Evolutionary conservation across 2,113 vertebrate genomes (phyloP).

Genomic region (Nothocercus julius): DNA sequence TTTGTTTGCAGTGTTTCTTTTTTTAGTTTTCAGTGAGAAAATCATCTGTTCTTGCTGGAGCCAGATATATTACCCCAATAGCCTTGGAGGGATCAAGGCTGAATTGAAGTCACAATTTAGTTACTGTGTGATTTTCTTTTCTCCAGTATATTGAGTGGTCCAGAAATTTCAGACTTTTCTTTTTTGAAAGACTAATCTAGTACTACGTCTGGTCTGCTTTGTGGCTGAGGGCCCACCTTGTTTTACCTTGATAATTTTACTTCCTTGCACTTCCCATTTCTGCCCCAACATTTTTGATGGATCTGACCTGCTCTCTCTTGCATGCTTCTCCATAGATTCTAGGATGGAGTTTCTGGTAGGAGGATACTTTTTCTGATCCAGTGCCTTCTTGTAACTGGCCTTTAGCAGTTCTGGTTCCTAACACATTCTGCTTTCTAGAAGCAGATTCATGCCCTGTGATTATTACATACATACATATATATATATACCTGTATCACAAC

Average conservation of each 20-base stretch:
- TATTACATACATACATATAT: not conserved
- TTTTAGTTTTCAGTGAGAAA: not conserved
- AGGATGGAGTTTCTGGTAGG: not conserved
- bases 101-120: not conserved
- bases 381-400: not conserved
- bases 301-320: not conserved
- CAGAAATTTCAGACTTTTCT: not conserved
- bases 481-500: not conserved
- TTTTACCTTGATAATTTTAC: not conserved
- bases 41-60: not conserved
- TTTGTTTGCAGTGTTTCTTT: not conserved
- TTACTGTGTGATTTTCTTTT: not conserved
- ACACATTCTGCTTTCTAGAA: conserved; percentile 30
- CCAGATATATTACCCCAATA: not conserved
- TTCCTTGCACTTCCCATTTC: not conserved
- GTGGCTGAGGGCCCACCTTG: too few relatives aligned
- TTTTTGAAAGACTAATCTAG: too few relatives aligned
- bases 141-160: not conserved
- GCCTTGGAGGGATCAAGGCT: not conserved
- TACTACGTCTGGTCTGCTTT: not conserved
- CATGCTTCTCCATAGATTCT: not conserved
- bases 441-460: not conserved
- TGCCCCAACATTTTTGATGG: not conserved
- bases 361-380: not conserved
- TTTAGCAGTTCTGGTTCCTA: not conserved